phyloP scores from a whole-genome alignment of 2,797 vertebrate genomes.

The Halcyon chelicuti region DNA sequence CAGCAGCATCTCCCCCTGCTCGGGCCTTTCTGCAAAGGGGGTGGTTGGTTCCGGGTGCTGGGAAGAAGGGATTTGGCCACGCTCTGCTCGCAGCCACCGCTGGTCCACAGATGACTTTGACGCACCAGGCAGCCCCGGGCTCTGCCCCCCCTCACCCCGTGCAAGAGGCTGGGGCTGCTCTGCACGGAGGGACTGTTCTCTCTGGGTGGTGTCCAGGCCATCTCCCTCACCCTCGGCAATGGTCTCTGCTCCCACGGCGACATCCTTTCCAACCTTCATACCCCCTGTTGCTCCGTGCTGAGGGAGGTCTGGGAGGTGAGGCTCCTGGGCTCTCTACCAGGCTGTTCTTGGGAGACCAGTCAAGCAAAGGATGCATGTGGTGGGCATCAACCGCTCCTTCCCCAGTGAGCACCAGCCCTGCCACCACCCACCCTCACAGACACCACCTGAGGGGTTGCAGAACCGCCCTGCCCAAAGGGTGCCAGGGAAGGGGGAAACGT shows the following conservation, averaged over 20 bases:
- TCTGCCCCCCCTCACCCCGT: fast-evolving
- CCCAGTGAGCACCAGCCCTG: neutral
- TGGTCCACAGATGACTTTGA: neutral
- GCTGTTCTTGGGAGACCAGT: fast-evolving
- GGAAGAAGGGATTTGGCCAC: neutral
- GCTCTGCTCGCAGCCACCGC: neutral
- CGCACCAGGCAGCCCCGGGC: fast-evolving
- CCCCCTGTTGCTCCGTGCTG: fast-evolving
- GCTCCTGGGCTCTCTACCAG: neutral
- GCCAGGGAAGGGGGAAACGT: neutral
- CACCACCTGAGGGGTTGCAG: fast-evolving
- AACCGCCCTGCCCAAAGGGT: neutral
- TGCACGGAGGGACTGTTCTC: neutral
- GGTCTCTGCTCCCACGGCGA: neutral
- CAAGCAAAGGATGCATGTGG: neutral
- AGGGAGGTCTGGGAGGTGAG: neutral
- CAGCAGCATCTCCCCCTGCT: neutral
- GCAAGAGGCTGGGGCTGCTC: neutral
- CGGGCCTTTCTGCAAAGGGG: neutral
- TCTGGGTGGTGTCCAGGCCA: neutral
- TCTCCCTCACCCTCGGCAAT: neutral
- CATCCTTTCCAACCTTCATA: neutral
- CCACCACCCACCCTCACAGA: neutral
- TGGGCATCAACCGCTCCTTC: neutral
- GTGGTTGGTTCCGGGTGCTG: neutral